Base-by-base conservation (phyloP, 2,888 invertebrate species). In the Phortica okadai region DNA sequence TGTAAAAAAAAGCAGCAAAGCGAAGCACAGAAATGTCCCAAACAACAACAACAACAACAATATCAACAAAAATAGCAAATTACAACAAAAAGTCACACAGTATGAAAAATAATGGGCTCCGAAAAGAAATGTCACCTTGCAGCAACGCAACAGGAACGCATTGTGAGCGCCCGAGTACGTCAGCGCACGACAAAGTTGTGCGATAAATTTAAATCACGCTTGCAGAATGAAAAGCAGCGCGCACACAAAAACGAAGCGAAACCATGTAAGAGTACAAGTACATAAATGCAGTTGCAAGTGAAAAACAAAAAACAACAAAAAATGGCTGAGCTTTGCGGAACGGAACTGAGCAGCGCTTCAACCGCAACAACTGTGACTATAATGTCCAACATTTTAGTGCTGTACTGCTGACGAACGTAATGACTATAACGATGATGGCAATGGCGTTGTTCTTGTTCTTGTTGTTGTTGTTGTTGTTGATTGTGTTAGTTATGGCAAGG, bases 151-250 rank as follows among this genome's bases (percentile, higher is more conserved):
- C 58, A 59, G 58, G 21, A 16, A 21, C 58, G 7, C 58, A 16
- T 59, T 16, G 16, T 50, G 2, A 50, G 50, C 50, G 10, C 2
- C 8, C 14, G 50, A 2, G 50, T 11, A 50, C 50, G 50, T 11
- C 59, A 21, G 59, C 59, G 10, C 62, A 62, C 25, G 44, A 42
- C 44, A 67, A 16, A 44, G 6, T 44, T 44, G 42, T 44, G 69
- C 69, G 16, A 69, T 69, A 69, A 69, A 69, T 69, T 69, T 69
- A 69, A 69, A 45, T 69, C 69, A 69, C 21, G 50, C 69, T 69
- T 21, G 21, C 69, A 10, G 69, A 44, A 69, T 21, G 10, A 69
- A 45, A 69, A 25, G 50, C 21, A n/a, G 25, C 45, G 14, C 41
- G 44, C 69, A 44, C 21, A 16, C 62, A 25, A 21, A 16, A 62